Base-by-base conservation (phyloP, 2,888 invertebrate species). In the Blera fallax region DNA sequence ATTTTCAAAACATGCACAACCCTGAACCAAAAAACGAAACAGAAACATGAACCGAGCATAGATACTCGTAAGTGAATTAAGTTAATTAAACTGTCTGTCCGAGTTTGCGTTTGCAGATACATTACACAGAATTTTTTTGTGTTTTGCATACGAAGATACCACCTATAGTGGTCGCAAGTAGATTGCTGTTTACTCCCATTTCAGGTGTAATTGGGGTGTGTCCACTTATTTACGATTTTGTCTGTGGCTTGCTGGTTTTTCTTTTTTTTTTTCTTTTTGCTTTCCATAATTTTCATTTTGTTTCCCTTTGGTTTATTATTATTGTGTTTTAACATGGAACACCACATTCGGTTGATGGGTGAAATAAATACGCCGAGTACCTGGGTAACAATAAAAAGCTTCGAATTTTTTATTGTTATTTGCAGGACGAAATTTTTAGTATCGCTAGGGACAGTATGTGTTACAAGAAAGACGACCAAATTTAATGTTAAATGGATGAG, bases 161-260 rank as follows among this genome's bases (percentile, higher is more conserved):
- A n/a, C n/a, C n/a, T n/a, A 8, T 37, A 10, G 14, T 24, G 14
- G 24, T 1, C 60, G 16, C 50, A 80, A 24, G 16, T 45, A 37
- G 62, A 34, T 6, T 14, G 21, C 50, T 32, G 8, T 21, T 24
- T 34, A 50, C 70, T 43, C 73, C 62, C 73, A 62, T 65, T 78
- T 58, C 70, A 72, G 60, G 80, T 81, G 81, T 76, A 81, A 85
- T 77, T 85, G 77, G 81, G 85, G 85, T 85, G 81, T 81, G 85
- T 77, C 85, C 85, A 77, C 54, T 34, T 62, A 43, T 77, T 85
- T 85, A 37, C 43, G 34, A 37, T 24, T 40, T 18, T 58, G 43
- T 54, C 43, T 84, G 74, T 64, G 54, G 24, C 14, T 34, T 32
- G 18, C 32, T 34, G 32, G n/a, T n/a, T n/a, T n/a, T n/a, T n/a